A percentile compares a stretch with the other conserved stretches of the same genome.
Conservation (phyloP, 2,797 vertebrate genomes). For the Melanotaenia pygmaea region DNA sequence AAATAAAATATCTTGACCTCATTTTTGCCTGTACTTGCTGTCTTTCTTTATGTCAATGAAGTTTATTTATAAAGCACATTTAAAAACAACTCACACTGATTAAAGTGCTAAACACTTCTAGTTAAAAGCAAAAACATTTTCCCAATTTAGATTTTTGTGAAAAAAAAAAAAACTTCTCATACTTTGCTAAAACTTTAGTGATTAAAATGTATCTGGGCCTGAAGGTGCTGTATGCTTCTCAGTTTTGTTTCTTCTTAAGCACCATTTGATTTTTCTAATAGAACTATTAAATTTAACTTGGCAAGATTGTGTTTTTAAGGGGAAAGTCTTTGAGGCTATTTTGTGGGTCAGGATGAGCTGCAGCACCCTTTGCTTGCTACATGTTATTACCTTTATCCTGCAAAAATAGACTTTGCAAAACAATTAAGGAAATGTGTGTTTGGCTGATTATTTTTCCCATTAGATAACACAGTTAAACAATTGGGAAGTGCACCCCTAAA, state of each 20-base stretch:
- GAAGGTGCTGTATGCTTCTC: not conserved
- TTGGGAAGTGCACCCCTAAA: too few species aligned
- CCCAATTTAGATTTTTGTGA: not conserved
- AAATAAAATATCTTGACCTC: constrained; percentile 83
- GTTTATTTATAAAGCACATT: too few species aligned
- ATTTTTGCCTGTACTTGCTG: constrained; percentile 30
- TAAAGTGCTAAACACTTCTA: too few species aligned
- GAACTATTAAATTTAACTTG: not conserved
- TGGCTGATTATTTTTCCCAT: not conserved
- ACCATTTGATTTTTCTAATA: not conserved
- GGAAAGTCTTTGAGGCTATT: not conserved
- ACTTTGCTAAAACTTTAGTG: not conserved
- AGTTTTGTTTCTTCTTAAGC: not conserved
- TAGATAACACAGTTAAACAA: not conserved
- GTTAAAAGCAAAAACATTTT: not conserved
- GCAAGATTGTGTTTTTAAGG: not conserved
- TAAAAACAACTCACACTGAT: too few species aligned
- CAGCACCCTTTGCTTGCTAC: constrained; percentile 42
- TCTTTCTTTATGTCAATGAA: constrained; percentile 15
- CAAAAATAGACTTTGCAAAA: not conserved
- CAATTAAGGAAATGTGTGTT: not conserved
- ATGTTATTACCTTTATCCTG: not conserved
- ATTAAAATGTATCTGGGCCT: not conserved
- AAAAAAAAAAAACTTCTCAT: not conserved
- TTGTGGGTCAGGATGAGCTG: constrained; percentile 6